phyloP scores from a whole-genome alignment of 2,113 vertebrate species.

The Spilogale gracilis region DNA sequence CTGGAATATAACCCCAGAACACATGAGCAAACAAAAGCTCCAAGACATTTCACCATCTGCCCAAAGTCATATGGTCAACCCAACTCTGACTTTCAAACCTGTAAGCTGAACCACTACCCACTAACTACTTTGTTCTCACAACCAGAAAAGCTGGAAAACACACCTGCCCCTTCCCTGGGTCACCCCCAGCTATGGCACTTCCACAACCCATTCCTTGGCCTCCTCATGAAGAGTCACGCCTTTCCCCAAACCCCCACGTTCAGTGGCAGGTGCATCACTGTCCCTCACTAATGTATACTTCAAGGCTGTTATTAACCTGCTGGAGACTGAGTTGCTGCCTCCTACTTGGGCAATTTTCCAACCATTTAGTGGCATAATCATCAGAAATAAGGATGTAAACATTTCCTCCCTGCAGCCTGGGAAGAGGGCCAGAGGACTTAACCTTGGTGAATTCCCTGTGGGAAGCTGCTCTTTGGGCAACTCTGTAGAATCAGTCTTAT shows the following conservation, averaged over 20 bases:
- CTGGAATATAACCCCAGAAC: not conserved
- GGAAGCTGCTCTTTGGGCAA: slow-evolving; percentile 56
- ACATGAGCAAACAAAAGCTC: not conserved
- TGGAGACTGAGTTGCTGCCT: not conserved
- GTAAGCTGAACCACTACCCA: not conserved
- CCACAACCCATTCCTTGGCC: not conserved
- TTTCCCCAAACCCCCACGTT: not conserved
- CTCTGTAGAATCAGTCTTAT: slow-evolving; percentile 11
- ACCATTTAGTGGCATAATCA: slow-evolving; percentile 65
- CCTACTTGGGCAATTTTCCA: slow-evolving; percentile 62
- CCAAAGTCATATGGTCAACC: not conserved
- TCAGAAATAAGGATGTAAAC: slow-evolving; percentile 71
- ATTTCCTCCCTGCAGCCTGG: slow-evolving; percentile 52
- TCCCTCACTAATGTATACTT: not conserved
- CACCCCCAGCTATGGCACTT: not conserved
- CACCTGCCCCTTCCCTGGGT: not conserved
- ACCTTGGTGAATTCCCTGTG: slow-evolving; percentile 58
- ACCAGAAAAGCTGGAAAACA: slow-evolving; percentile 15
- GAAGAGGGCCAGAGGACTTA: slow-evolving; percentile 65
- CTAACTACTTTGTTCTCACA: not conserved
- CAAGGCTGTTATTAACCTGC: slow-evolving; percentile 64
- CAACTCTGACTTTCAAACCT: not conserved
- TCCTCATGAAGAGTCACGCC: not conserved
- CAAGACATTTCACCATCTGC: not conserved
- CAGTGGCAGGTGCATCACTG: slow-evolving; percentile 44